Evolutionary conservation across 1,140 invertebrate genomes (phyloP).

Genomic region (Macrobrachium nipponense): DNA sequence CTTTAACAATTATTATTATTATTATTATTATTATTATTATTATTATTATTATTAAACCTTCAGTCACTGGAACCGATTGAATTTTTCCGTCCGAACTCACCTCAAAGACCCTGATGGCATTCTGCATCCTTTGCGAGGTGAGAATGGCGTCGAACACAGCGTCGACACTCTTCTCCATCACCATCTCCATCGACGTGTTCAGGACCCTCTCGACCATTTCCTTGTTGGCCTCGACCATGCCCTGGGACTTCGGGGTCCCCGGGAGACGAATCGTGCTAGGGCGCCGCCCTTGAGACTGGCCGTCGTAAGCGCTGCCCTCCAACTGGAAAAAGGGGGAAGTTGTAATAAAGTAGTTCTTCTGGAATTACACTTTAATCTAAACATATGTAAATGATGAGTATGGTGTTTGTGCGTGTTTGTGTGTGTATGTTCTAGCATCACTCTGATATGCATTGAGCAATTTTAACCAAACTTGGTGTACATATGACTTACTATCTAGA

Average conservation of each 20-base stretch:
- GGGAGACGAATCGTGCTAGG: background rate
- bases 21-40: background rate
- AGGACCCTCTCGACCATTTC: background rate
- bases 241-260: background rate
- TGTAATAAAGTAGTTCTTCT: too few species aligned
- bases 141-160: background rate
- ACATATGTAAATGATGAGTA: too few species aligned
- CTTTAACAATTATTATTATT: too few species aligned
- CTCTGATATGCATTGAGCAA: too few species aligned
- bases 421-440: too few species aligned
- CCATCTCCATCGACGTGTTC: background rate
- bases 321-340: background rate
- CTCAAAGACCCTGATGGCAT: background rate
- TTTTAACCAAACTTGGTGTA: too few species aligned
- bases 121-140: background rate
- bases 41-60: background rate
- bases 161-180: background rate
- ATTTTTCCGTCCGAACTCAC: background rate
- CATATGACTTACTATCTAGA: too few species aligned
- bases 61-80: too few species aligned
- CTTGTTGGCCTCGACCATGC: constrained; percentile 1
- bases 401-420: too few species aligned
- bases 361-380: too few species aligned
- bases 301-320: background rate
- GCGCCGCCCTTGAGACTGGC: background rate